Evolutionary conservation across 2,888 invertebrate genomes (phyloP).

Genomic region (Kuschelorhynchus macadamiae): DNA sequence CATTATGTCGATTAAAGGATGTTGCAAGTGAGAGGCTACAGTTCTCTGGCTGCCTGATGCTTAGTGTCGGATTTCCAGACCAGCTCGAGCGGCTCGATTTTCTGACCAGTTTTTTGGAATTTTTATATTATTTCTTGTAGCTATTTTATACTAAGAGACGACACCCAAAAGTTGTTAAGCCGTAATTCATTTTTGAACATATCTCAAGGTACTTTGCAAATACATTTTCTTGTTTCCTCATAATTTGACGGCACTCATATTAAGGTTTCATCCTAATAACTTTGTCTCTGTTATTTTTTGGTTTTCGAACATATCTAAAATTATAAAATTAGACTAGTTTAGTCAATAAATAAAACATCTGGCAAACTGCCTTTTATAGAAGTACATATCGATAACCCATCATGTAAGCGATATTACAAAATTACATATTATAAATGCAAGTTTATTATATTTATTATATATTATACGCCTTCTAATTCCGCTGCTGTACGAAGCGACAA

Average conservation of each 20-base stretch:
- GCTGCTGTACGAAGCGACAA: not conserved
- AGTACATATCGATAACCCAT: too few species aligned
- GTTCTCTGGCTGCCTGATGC: conserved; percentile 53
- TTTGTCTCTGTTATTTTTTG: not conserved
- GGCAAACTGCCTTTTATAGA: too few species aligned
- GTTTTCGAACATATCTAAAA: not conserved
- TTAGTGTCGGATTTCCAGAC: not conserved
- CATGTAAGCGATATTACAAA: too few species aligned
- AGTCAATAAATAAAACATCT: too few species aligned
- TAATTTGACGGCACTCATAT: conserved; percentile 2
- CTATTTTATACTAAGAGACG: not conserved
- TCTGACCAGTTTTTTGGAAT: conserved; percentile 3
- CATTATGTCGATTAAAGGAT: conserved; percentile 56
- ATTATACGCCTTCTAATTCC: not conserved
- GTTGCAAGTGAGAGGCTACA: conserved; percentile 57
- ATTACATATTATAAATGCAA: too few species aligned
- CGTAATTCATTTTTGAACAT: conserved; percentile 2
- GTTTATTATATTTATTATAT: not conserved
- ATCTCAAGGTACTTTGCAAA: not conserved
- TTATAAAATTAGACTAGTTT: not conserved
- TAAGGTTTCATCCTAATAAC: not conserved
- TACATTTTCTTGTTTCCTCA: not conserved
- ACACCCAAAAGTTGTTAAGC: not conserved
- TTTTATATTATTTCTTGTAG: not conserved
- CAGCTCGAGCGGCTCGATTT: not conserved